Base-by-base conservation (phyloP, 1,140 invertebrate genomes). In the Battus philenor region DNA sequence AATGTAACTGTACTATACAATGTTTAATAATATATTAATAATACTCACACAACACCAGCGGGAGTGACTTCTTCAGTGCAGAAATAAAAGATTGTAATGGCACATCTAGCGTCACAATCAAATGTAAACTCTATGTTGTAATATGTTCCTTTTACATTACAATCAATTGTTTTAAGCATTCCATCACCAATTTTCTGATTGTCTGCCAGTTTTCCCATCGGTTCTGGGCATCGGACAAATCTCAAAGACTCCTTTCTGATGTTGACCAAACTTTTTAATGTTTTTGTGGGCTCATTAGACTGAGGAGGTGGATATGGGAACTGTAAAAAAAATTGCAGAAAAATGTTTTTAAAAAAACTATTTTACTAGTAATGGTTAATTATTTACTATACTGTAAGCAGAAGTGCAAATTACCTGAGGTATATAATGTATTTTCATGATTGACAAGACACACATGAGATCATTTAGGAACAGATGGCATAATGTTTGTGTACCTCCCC, bases 41-140 rank as follows among this genome's bases (percentile, higher is more conserved):
- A n/a, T 60, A 89, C 90, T 90, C 86, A 93, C 89, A 90, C 90
- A 44, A 94, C 89, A 26, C 94, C 94, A 67, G 90, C 92, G 3
- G 91, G 87, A 43, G 91, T 93, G 7, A 97, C 89, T 75, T 99
- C 97, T 87, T 99, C 97, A 4, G 91, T 93, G 59, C 96, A 97
- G 86, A 99, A 97, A 76, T 98, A 98, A 83, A 95, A 95, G 49
- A 99, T 92, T 24, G 95, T 98, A 34, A 99, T 97, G 9, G 94
- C 91, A 87, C 97, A 98, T 67, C 93, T 89, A 2, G 95, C 94
- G 87, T 99, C 98, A 74, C 94, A 94, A 76, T 99, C 98, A 89
- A 99, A 99, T 2, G 92, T 95, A 73, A 99, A 99, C 87, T 99
- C 97, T 64, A 99, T 94, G 73, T 98, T 98, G 68, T 97, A 99